phyloP scores from a whole-genome alignment of 2,113 vertebrate species.

The Sporophila hypoxantha region DNA sequence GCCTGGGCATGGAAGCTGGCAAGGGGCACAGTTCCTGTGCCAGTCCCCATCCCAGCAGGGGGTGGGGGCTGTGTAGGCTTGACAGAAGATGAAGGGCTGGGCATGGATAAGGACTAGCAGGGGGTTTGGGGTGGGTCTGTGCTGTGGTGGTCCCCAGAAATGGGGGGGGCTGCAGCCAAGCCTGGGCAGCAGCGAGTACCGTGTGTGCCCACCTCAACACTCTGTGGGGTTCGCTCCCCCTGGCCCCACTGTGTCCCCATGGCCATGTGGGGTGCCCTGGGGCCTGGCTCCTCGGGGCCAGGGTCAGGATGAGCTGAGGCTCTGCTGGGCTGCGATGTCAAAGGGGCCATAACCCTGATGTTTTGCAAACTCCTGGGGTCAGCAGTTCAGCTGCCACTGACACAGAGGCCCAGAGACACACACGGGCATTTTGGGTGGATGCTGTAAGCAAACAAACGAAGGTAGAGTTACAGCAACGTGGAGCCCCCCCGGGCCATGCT shows the following conservation, averaged over 20 bases:
- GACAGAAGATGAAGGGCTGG: background rate
- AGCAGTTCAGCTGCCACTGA: slow-evolving; percentile 65
- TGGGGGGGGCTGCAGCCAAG: background rate
- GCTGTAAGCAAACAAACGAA: slow-evolving; percentile 57
- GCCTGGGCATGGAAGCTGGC: background rate
- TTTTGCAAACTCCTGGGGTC: slow-evolving; percentile 69
- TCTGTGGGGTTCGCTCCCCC: background rate
- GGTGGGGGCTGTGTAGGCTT: background rate
- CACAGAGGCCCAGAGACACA: slow-evolving; percentile 56
- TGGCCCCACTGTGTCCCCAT: rapidly evolving
- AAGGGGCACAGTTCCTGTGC: background rate
- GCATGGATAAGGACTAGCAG: background rate
- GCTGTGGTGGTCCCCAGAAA: background rate
- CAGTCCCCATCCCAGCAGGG: background rate
- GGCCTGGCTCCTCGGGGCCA: background rate
- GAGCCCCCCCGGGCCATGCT: background rate
- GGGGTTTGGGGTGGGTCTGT: rapidly evolving
- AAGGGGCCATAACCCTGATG: slow-evolving; percentile 48
- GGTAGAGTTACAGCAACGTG: slow-evolving; percentile 30
- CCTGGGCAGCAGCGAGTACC: background rate
- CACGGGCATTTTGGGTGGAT: slow-evolving; percentile 60
- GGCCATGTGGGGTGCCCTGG: background rate
- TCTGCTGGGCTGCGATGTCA: slow-evolving; percentile 28
- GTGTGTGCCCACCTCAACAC: rapidly evolving
- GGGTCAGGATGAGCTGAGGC: background rate